Evolutionary conservation across 1,140 invertebrate genomes (phyloP).

Genomic region (Drosophila nikananu): DNA sequence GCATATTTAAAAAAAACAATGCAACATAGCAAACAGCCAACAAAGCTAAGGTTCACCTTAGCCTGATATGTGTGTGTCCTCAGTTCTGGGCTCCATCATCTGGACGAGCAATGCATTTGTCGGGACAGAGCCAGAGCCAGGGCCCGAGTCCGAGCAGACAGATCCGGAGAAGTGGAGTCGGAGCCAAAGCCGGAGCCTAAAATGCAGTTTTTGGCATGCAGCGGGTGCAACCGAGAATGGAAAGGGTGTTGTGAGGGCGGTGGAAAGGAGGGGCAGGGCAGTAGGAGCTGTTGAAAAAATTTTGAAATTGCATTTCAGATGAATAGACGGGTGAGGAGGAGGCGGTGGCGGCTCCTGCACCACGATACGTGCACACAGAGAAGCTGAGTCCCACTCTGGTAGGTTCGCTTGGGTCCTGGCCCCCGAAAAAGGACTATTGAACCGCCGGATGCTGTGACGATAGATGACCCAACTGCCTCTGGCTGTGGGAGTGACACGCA

Average conservation of each 20-base stretch:
- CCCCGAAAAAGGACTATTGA: constrained; percentile 68
- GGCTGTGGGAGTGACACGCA: constrained; percentile 60
- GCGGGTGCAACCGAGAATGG: constrained; percentile 3
- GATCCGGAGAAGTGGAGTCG: constrained; percentile 29
- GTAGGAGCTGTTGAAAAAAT: constrained; percentile 74
- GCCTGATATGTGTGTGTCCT: constrained; percentile 1
- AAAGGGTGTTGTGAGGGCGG: background rate
- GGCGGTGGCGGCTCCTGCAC: background rate
- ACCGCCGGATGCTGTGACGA: constrained; percentile 75
- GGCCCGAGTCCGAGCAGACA: constrained; percentile 35
- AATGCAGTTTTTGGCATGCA: constrained; percentile 80
- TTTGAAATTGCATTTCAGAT: constrained; percentile 84
- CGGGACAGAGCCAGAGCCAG: constrained; percentile 18
- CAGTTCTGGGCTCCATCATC: constrained; percentile 34
- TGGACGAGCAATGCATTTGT: constrained; percentile 57
- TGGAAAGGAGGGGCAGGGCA: constrained; percentile 32
- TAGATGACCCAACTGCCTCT: constrained; percentile 60
- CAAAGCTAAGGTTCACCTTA: constrained; percentile 9
- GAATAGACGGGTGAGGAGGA: constrained; percentile 57
- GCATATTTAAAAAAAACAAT: too few relatives aligned
- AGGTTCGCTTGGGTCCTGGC: constrained; percentile 42
- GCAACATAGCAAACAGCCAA: background rate
- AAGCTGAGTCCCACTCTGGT: constrained; percentile 18
- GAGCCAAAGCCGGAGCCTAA: constrained; percentile 63
- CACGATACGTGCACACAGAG: background rate